Conservation (phyloP, 2,113 vertebrate species). For the Antigone vipio region DNA sequence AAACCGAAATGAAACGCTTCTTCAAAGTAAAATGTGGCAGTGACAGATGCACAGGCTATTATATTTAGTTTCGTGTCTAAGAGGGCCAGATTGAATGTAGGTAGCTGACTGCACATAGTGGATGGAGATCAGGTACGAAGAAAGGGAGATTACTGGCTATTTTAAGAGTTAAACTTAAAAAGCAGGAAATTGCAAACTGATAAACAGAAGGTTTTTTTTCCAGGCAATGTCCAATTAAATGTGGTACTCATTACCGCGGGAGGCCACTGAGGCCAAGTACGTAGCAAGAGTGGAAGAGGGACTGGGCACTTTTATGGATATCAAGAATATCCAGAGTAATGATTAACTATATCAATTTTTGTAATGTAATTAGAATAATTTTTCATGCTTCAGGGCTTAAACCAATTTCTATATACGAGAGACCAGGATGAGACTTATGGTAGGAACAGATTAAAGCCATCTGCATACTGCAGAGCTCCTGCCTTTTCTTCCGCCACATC, state of each 20-base stretch:
- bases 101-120: background rate
- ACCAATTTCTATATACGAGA: background rate
- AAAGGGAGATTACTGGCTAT: background rate
- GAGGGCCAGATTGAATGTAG: background rate
- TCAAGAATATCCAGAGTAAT: background rate
- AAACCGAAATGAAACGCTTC: background rate
- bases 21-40: background rate
- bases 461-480: background rate
- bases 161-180: background rate
- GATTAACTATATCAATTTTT: background rate
- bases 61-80: background rate
- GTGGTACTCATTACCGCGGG: background rate
- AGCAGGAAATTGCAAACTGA: background rate
- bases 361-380: conserved; percentile 7
- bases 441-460: background rate
- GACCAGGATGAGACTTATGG: background rate
- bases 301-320: background rate
- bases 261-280: background rate
- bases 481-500: background rate
- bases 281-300: background rate
- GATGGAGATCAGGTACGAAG: background rate
- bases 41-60: background rate
- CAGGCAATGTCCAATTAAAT: background rate
- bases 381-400: conserved; percentile 12
- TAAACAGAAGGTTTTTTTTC: background rate